Evolutionary conservation across 2,888 invertebrate species (phyloP), one percentile per base, ranked within the genome.

Genomic region (Lycophotia porphyrea): DNA sequence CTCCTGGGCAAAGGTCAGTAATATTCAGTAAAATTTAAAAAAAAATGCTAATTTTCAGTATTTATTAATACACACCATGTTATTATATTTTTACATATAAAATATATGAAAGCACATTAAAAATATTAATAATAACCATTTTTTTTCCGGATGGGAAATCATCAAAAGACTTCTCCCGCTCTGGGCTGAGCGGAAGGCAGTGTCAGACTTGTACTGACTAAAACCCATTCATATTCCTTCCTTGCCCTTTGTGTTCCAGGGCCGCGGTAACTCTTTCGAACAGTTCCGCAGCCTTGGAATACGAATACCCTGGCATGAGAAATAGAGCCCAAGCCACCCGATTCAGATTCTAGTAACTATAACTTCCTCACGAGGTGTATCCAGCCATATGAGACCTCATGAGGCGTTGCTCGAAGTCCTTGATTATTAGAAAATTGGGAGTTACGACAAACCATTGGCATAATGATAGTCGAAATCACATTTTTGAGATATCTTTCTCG

Each of bases 71-170:
- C 9, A 60, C 34, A 31, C 21, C 18, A 27, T 44, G 49, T 4
- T 13, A 24, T 58, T 49, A n/a, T 15, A 65, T 66, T 42, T 61
- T 0, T 8, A n/a, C 2, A 27, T 11, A n/a, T 27, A 36, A 52
- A 18, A 52, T 42, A 52, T 42, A n/a, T 61, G n/a, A 7, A 24
- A 47, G 0, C 21, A 21, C 9, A 42, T 55, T 42, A n/a, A 42
- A 31, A 47, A 60, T 74, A 73, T 15, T 13, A 63, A 34, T 42
- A 21, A 52, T 31, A 34, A n/a, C n/a, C n/a, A n/a, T n/a, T n/a
- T n/a, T n/a, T n/a, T n/a, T n/a, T n/a, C n/a, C n/a, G n/a, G n/a
- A n/a, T n/a, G n/a, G n/a, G n/a, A n/a, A n/a, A n/a, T n/a, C n/a
- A n/a, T n/a, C n/a, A n/a, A n/a, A n/a, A n/a, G n/a, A n/a, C n/a